Conservation (phyloP, 2,888 invertebrate genomes). For the Conistra vaccinii region DNA sequence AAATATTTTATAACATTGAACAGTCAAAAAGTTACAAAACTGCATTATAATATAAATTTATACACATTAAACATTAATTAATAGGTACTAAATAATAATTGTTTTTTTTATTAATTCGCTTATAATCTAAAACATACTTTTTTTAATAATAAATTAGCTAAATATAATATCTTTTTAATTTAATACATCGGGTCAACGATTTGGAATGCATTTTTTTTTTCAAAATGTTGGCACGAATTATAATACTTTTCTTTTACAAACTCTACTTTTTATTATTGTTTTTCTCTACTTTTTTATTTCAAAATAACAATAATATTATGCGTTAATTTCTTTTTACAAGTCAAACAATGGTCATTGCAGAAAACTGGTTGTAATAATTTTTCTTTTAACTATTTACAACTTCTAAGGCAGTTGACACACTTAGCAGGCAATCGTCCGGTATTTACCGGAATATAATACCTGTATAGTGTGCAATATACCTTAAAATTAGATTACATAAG, state of each 20-base stretch:
- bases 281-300: conserved; percentile 20
- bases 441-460: not conserved
- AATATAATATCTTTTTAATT: conserved; percentile 46
- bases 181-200: conserved; percentile 55
- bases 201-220: conserved; percentile 30
- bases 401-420: conserved; percentile 16
- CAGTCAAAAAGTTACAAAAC: conserved; percentile 41
- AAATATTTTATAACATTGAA: conserved; percentile 33
- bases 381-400: not conserved
- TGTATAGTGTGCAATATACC: conserved; percentile 14
- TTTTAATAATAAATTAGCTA: conserved; percentile 46
- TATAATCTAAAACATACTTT: conserved; percentile 53
- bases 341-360: conserved; percentile 2
- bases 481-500: conserved; percentile 1
- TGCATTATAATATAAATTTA: conserved; percentile 22
- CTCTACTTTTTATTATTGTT: conserved; percentile 33
- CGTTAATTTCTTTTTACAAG: conserved; percentile 28
- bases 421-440: not conserved
- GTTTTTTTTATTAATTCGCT: conserved; percentile 59
- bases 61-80: conserved; percentile 44
- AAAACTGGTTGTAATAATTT: not conserved
- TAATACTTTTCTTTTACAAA: conserved; percentile 63
- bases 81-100: conserved; percentile 61
- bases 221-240: conserved; percentile 65
- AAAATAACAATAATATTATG: conserved; percentile 52